Evolutionary conservation across 92 coral and sea anemone genomes (phyloP), one percentile per base, ranked within the genome.

Genomic region (Porites evermanni): DNA sequence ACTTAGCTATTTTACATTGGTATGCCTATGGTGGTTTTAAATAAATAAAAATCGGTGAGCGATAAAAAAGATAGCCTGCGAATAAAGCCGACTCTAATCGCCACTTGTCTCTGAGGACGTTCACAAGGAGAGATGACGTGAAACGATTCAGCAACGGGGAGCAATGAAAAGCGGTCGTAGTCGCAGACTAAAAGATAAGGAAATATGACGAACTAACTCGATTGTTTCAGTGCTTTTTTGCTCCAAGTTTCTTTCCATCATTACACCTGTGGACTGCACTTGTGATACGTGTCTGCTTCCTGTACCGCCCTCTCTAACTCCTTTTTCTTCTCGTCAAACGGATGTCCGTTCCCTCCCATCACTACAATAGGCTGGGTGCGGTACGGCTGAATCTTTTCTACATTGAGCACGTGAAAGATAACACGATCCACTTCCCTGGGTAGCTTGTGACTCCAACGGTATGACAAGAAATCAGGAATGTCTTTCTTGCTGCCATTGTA

Each of bases 261-360:
- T 81, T 59, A 81, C 75, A 72, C 20, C n/a, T 59, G 64, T 38
- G n/a, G 38, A 60, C 71, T 81, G 18, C 70, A 70, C 78, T 20
- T 81, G 78, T 91, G 94, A 65, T 71, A 75, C 21, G 72, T 58
- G 32, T 87, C 88, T 7, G 94, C 94, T 58, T 88, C 84, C 60
- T 74, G 71, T 12, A 94, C 83, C 0, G 98, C 98, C 26, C 74
- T 81, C 20, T 86, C 77, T 53, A 94, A 75, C 60, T 93, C 91
- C 52, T 81, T 78, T 83, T 94, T 94, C 63, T 79, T 89, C 61
- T 82, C 84, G 67, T 92, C 93, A 70, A 83, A 94, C 8, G 97
- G 97, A 47, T 91, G 97, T 56, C 85, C 94, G 54, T 90, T 80
- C 6, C 93, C 98, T 10, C 95, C 98, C 84, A 94, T 75, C 47